phyloP scores from a whole-genome alignment of 2,797 vertebrate species.

The Ispidina picta region DNA sequence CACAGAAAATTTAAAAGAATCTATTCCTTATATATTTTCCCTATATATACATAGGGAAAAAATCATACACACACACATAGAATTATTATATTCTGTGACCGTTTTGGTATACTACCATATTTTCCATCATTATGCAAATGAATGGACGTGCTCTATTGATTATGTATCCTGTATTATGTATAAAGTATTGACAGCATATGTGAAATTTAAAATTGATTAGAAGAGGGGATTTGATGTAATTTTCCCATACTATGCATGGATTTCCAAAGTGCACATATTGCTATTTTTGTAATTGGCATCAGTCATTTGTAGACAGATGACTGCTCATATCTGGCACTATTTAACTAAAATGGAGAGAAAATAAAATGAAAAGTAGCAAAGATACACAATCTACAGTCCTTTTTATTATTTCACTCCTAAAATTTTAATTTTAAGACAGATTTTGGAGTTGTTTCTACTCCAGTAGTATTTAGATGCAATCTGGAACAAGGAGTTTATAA shows the following conservation, averaged over 20 bases:
- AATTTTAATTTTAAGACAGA: background rate
- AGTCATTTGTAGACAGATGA: background rate
- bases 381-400: background rate
- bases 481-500: rapidly evolving
- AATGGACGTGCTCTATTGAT: background rate
- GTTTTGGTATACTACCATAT: background rate
- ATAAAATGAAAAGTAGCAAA: background rate
- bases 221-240: background rate
- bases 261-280: background rate
- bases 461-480: background rate
- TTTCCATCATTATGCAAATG: background rate
- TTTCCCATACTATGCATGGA: background rate
- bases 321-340: background rate
- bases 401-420: background rate
- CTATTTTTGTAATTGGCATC: background rate
- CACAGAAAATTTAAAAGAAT: background rate
- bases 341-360: background rate
- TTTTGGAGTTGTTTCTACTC: background rate
- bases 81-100: background rate
- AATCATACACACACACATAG: background rate
- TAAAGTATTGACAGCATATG: background rate
- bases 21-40: background rate
- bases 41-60: background rate
- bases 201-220: background rate
- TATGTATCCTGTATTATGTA: background rate